Percentiles rank a stretch among this genome's conserved stretches.
phyloP scores from a whole-genome alignment of 2,888 invertebrate species.

The Julus scandinavius region DNA sequence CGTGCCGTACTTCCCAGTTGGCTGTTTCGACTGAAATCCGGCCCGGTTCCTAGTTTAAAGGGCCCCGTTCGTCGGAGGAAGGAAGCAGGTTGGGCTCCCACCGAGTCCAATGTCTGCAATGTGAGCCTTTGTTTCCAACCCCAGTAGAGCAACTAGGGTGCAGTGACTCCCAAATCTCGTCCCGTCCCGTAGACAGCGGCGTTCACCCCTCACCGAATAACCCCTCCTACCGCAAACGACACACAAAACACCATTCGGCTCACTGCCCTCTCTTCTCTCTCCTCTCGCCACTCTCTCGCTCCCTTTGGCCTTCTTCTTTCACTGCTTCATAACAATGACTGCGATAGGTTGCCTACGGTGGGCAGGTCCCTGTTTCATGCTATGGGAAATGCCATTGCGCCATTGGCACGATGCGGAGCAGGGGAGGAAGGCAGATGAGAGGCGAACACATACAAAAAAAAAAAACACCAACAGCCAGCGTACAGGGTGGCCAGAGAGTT shows the following conservation, averaged over 20 bases:
- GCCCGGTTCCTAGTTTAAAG: background rate
- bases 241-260: conserved; percentile 45
- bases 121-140: conserved; percentile 8
- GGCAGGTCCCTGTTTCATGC: background rate
- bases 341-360: conserved; percentile 29
- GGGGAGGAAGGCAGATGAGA: conserved; percentile 28
- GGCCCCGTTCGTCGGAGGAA: background rate
- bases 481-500: background rate
- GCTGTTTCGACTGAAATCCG: background rate
- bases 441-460: background rate
- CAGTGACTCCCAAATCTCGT: conserved; percentile 11
- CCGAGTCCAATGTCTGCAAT: background rate
- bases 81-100: conserved; percentile 9
- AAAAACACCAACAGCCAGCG: background rate
- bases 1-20: background rate
- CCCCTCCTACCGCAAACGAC: conserved; percentile 16
- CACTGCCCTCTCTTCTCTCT: conserved; percentile 30
- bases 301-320: conserved; percentile 29
- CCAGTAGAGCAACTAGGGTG: conserved; percentile 36
- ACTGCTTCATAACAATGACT: conserved; percentile 27
- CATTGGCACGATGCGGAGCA: background rate
- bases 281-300: background rate
- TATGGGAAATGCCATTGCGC: conserved; percentile 43
- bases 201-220: conserved; percentile 36
- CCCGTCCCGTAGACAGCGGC: conserved; percentile 28